Evolutionary conservation across 1,140 invertebrate species (phyloP).

Genomic region (Zaprionus davidi): DNA sequence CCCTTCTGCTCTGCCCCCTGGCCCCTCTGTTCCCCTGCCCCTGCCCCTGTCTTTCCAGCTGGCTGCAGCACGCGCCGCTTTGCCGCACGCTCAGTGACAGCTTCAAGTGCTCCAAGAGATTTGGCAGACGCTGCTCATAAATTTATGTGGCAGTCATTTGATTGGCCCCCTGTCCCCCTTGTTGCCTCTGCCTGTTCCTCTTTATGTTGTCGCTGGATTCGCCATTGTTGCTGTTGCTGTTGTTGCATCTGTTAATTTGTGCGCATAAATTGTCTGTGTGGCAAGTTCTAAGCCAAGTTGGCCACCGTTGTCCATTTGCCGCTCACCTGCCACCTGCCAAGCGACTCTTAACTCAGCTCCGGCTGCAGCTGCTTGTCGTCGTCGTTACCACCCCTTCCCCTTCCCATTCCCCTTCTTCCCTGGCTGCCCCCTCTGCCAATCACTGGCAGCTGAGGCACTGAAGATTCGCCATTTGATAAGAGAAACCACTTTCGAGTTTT

Average conservation of each 20-base stretch:
- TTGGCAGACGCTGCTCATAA: constrained; percentile 72
- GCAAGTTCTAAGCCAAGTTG: constrained; percentile 48
- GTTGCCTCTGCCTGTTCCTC: not conserved
- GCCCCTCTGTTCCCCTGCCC: not conserved
- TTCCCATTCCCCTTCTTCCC: no score
- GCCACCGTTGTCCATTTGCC: not conserved
- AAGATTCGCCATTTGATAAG: constrained; percentile 15
- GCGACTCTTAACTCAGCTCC: not conserved
- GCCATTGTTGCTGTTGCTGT: constrained; percentile 2
- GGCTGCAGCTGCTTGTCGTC: not conserved
- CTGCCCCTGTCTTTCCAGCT: not conserved
- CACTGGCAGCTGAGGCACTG: constrained; percentile 12
- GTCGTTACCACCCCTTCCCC: not conserved
- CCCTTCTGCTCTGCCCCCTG: not conserved
- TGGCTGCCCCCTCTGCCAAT: not conserved
- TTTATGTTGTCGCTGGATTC: constrained; percentile 4
- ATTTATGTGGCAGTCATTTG: constrained; percentile 75
- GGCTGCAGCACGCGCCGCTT: constrained; percentile 36
- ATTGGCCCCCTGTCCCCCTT: constrained; percentile 45
- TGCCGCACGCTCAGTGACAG: constrained; percentile 25
- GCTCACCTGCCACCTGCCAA: constrained; percentile 5
- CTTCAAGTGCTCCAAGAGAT: constrained; percentile 46
- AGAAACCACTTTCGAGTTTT: constrained; percentile 3
- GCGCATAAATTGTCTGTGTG: constrained; percentile 64
- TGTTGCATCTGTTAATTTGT: constrained; percentile 62